Evolutionary conservation across 2,888 invertebrate genomes (phyloP), one percentile per base, ranked within the genome.

Genomic region (Caenorhabditis afra): DNA sequence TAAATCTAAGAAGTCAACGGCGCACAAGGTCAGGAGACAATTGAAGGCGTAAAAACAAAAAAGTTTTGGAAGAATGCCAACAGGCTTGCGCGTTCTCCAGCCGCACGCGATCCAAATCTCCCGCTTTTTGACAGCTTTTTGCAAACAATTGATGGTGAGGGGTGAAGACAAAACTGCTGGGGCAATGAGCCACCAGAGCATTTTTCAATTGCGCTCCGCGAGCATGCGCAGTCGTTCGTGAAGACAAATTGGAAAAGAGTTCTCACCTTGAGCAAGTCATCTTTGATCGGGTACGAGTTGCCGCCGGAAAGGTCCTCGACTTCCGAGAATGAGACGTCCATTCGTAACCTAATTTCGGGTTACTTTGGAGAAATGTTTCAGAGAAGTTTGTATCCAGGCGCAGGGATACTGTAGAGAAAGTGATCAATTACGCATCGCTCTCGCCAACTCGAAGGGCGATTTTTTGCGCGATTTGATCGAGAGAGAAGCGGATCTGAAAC

Each of bases 271-370:
- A 64, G 41, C 37, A 71, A 18, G 23, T 64, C 62, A 57, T 71
- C 57, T 47, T 39, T 29, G 11, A 45, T 37, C 18, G 71, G 57
- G 20, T 35, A 14, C n/a, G n/a, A n/a, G n/a, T n/a, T n/a, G n/a
- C n/a, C n/a, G 20, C 55, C 55, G 45, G 14, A n/a, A n/a, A 62
- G 62, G 37, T 62, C 16, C 71, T 71, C 71, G 49, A 71, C 62
- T 55, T 71, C 71, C 57, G 71, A 71, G 62, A 49, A 71, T 45
- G 71, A 57, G 70, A 71, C 62, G 62, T 61, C 65, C 74, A 61
- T 61, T 62, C 75, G 75, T 75, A 75, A 75, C 75, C 75, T 75
- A 62, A 41, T 67, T 75, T 75, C 75, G 75, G 75, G 75, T 75
- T 75, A 75, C 75, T 75, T 61, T 67, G 11, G 59, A 16, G 61